Evolutionary conservation across 2,113 vertebrate genomes (phyloP), one percentile per base, ranked within the genome.

Genomic region (Boleophthalmus pectinirostris): DNA sequence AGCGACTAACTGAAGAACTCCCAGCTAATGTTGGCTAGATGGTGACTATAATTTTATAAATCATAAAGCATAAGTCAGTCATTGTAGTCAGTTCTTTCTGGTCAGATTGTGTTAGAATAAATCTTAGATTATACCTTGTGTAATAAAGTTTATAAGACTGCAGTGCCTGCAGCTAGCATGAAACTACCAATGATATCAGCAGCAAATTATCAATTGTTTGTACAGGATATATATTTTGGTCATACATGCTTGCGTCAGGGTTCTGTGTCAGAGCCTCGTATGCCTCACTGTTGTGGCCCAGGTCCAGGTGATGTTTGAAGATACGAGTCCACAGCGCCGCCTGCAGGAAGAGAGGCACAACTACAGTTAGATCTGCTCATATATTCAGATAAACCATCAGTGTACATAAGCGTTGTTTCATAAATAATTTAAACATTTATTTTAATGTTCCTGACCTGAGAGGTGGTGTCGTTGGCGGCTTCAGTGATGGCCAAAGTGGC

Each of bases 291-390:
- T 97, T 98, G 92, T 99, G 96, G 63, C 96, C 96, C 63, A 99
- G 92, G 85, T 99, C 98, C 92, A 99, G 90, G 66, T 98, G 96
- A 79, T 99, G 97, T 69, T 98, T 98, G 93, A 99, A 99, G 74
- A 99, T 95, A 46, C 96, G 93, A 0, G 98, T 99, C 92, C 96
- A 95, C 81, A 99, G 90, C 21, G 96, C 96, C 5, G 98, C 98
- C 97, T 99, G 70, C 18, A 45, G 20, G 35, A 13, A 16, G 21
- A 21, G 1, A 24, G 29, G 13, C 43, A 0, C 35, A 38, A 38
- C 18, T 16, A 24, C 29, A 43, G 35, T 65, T 16, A 65, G 18
- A 16, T 15, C 14, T 18, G 3, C 14, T 29, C 38, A 9, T 43
- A 13, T 13, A 61, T 11, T 5, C 24, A 15, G 15, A 7, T 12